phyloP scores from a whole-genome alignment of 2,797 vertebrate genomes.

The Choloepus didactylus region DNA sequence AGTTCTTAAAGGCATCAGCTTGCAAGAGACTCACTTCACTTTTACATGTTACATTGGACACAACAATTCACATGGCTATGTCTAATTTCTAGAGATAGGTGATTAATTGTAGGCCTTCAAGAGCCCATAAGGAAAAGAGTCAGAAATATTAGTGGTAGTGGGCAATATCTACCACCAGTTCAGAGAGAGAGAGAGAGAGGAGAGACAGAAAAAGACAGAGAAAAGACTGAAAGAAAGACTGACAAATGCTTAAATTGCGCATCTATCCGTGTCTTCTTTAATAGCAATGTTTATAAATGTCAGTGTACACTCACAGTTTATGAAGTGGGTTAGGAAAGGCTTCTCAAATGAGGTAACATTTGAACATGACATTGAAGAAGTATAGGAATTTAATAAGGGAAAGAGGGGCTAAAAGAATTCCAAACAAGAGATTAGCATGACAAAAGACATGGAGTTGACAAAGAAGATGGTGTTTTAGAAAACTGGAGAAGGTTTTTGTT shows the following conservation, averaged over 20 bases:
- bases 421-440: not conserved
- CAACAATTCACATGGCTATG: not conserved
- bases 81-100: not conserved
- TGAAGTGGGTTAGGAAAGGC: not conserved
- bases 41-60: not conserved
- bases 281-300: not conserved
- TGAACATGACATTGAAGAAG: not conserved
- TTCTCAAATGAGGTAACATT: not conserved
- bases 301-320: not conserved
- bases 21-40: not conserved
- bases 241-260: not conserved
- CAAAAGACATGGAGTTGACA: not conserved
- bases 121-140: not conserved
- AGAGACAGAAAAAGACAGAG: fast-evolving
- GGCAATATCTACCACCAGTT: not conserved
- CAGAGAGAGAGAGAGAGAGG: not conserved
- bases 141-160: not conserved
- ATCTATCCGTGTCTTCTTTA: not conserved
- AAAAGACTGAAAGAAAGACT: too few relatives aligned
- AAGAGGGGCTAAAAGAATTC: not conserved
- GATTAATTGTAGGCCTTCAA: not conserved
- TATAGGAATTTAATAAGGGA: not conserved
- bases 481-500: not conserved
- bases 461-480: not conserved
- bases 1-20: not conserved